Evolutionary conservation across 2,797 vertebrate species (phyloP), one percentile per base, ranked within the genome.

Genomic region (Vespertilio murinus): DNA sequence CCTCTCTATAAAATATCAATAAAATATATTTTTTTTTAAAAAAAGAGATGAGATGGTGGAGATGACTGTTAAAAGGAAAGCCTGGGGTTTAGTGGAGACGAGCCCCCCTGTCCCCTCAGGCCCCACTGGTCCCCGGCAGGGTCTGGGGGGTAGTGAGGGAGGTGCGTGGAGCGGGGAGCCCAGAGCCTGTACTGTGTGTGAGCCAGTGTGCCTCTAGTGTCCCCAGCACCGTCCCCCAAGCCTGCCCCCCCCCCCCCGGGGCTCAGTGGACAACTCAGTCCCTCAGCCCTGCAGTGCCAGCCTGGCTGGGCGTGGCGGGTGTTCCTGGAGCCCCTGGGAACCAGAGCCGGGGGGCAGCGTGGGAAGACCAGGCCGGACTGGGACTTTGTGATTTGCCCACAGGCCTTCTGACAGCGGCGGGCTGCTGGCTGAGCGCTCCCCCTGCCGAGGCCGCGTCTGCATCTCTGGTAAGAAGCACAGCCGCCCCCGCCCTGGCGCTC

Each of bases 381-480:
- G 90, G 56, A 94, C 54, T 1, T 1, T 96, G 83, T 92, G 42
- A 69, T 96, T 71, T 89, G 49, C 88, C 86, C 73, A 35, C 97
- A 99, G 99, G 88, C 99, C 99, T 23, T 99, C 99, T 0, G 99
- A 99, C 1, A 98, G 98, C 0, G 98, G 98, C 0, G 98, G 98
- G 45, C 98, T 98, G 0, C 95, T 97, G 33, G 98, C 99, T 0
- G 98, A 99, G 61, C 98, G 99, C 42, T 98, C 98, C n/a, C 99
- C 99, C 0, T 99, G 99, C 96, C 99, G 98, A 47, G 99, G 99
- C 87, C 99, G 98, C 94, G 98, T 99, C 88, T 99, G 99, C 73
- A 98, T 99, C 97, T 99, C 99, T 90, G 99, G 99, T 98, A 97
- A 85, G 98, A 59, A 86, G n/a, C 64, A 38, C 70, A 16, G 4